Conservation (phyloP, 2,888 invertebrate genomes). For the Rhaphigaster nebulosa region DNA sequence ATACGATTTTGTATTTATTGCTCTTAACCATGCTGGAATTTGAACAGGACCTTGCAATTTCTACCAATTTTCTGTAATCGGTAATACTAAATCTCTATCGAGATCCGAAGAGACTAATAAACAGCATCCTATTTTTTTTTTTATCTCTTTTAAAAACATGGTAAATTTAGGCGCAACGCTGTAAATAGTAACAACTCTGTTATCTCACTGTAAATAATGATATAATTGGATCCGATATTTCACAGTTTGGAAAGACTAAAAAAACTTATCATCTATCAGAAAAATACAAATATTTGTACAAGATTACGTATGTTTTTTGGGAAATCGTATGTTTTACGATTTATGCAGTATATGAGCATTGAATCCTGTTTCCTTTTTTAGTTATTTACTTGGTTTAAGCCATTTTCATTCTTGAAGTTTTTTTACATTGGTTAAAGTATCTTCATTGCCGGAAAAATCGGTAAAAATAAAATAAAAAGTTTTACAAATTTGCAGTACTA, state of each 20-base stretch:
- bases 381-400: not conserved
- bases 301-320: not conserved
- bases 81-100: no score
- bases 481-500: no score
- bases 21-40: no score
- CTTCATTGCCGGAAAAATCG: no score
- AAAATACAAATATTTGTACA: not conserved
- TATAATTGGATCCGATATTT: not conserved
- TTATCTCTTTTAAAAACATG: no score
- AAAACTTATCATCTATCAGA: not conserved
- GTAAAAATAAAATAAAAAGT: no score
- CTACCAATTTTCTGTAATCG: no score
- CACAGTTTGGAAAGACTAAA: not conserved
- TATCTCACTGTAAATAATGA: not conserved
- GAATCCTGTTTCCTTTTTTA: not conserved
- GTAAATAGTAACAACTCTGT: not conserved
- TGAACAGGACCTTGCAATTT: no score
- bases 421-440: not conserved
- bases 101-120: no score
- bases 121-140: no score
- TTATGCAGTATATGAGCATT: not conserved
- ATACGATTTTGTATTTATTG: no score
- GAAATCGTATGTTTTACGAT: not conserved
- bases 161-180: not conserved
- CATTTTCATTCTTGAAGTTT: not conserved